A percentile compares a stretch with the other conserved stretches of the same genome.
Evolutionary conservation across 64 coral and sea anemone genomes (phyloP).

Genomic region (Exaiptasia diaphana): DNA sequence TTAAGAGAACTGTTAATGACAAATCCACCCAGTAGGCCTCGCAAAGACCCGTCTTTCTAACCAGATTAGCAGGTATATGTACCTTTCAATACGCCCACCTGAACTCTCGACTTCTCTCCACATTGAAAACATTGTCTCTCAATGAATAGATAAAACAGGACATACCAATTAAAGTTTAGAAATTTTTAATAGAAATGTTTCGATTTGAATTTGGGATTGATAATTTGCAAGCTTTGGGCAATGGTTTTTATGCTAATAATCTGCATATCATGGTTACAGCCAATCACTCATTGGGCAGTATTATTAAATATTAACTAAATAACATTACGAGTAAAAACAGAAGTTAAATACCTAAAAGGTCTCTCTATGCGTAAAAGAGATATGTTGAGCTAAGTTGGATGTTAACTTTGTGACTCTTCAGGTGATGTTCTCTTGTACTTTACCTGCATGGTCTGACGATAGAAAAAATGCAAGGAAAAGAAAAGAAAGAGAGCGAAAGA

Average conservation of each 20-base stretch:
- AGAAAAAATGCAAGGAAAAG: constrained; percentile 75
- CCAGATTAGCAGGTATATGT: constrained; percentile 1
- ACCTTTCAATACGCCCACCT: too few species aligned
- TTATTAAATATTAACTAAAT: constrained; percentile 3
- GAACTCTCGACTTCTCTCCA: too few species aligned
- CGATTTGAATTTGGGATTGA: too few species aligned
- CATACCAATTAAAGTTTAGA: too few species aligned
- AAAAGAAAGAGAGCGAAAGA: constrained; percentile 72
- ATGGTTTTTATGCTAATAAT: too few species aligned
- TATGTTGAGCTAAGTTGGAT: not conserved
- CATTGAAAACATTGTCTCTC: too few species aligned
- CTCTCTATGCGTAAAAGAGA: not conserved
- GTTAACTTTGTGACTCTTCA: constrained; percentile 18
- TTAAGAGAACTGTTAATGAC: not conserved
- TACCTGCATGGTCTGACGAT: constrained; percentile 74
- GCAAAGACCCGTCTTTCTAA: not conserved
- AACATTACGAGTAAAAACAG: not conserved
- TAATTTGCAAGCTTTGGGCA: too few species aligned
- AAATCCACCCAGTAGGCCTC: not conserved
- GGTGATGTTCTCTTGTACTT: constrained; percentile 95
- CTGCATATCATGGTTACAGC: too few species aligned
- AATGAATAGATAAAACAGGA: too few species aligned
- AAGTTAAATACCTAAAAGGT: constrained; percentile 15
- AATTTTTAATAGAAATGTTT: too few species aligned
- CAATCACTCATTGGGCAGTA: too few species aligned